Percentiles rank a stretch among this genome's conserved stretches.
Conservation (phyloP, 2,888 invertebrate species). For the Capitulum mitella region DNA sequence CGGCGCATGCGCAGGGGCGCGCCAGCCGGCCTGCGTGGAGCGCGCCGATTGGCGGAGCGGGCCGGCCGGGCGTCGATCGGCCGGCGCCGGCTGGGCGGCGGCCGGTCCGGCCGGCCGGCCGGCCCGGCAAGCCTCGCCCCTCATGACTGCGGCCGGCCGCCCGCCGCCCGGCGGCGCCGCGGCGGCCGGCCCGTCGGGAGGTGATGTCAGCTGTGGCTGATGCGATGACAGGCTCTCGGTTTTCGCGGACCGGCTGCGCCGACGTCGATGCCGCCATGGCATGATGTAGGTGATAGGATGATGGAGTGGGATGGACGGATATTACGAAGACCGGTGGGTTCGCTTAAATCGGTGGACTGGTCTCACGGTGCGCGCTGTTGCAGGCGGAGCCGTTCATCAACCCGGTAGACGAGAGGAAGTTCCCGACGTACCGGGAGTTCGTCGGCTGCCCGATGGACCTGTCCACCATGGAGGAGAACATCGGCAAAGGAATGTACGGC, state of each 20-base stretch:
- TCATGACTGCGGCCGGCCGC: too few relatives aligned
- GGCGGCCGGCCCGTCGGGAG: background rate
- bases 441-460: constrained; percentile 84
- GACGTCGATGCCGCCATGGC: too few relatives aligned
- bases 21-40: background rate
- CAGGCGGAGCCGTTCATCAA: constrained; percentile 71
- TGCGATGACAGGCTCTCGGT: too few relatives aligned
- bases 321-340: too few relatives aligned
- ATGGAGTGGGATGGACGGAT: too few relatives aligned
- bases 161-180: background rate
- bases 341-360: too few relatives aligned
- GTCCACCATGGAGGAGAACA: constrained; percentile 63
- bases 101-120: background rate
- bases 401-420: constrained; percentile 61
- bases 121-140: too few relatives aligned
- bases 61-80: background rate
- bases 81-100: background rate
- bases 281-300: too few relatives aligned
- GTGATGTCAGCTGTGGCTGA: too few relatives aligned
- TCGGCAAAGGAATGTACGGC: constrained; percentile 65
- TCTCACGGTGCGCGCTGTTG: background rate
- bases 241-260: too few relatives aligned
- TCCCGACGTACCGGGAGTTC: constrained; percentile 70
- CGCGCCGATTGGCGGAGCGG: background rate
- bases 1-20: background rate